Evolutionary conservation across 2,797 vertebrate species (phyloP).

Genomic region (Tragopan temminckii): DNA sequence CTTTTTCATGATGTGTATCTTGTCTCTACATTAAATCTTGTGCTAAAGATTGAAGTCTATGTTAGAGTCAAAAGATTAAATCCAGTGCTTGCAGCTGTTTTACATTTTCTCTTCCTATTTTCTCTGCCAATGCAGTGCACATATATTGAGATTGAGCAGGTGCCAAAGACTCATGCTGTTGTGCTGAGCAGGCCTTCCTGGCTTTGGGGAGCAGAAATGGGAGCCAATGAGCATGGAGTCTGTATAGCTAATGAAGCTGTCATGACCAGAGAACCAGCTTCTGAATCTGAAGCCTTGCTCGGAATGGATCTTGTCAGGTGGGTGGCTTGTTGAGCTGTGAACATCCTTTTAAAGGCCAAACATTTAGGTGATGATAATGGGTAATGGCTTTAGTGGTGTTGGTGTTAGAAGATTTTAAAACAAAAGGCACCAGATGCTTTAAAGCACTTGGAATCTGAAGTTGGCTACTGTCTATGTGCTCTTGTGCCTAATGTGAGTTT

Average conservation of each 20-base stretch:
- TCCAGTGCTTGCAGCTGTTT: background rate
- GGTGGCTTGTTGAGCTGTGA: constrained; percentile 24
- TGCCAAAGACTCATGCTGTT: constrained; percentile 81
- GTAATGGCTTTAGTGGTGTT: background rate
- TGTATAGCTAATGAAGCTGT: constrained; percentile 84
- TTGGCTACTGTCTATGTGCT: background rate
- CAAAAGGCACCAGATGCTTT: background rate
- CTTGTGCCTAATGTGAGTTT: background rate
- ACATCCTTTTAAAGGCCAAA: background rate
- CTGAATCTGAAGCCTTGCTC: constrained; percentile 81
- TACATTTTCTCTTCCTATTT: background rate
- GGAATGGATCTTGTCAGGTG: constrained; percentile 88
- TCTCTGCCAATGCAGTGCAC: constrained; percentile 80
- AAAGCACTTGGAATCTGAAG: background rate
- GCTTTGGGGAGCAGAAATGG: constrained; percentile 89
- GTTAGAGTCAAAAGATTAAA: background rate
- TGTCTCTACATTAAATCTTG: background rate
- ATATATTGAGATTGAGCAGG: constrained; percentile 83
- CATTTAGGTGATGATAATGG: background rate
- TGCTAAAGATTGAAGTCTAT: background rate
- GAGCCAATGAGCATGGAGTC: constrained; percentile 85
- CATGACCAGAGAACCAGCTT: constrained; percentile 77
- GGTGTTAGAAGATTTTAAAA: background rate
- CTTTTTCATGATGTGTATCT: accelerated
- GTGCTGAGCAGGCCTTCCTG: constrained; percentile 85